Conservation (phyloP, 35 echinoderm and acorn worm species). For the Acanthaster planci region DNA sequence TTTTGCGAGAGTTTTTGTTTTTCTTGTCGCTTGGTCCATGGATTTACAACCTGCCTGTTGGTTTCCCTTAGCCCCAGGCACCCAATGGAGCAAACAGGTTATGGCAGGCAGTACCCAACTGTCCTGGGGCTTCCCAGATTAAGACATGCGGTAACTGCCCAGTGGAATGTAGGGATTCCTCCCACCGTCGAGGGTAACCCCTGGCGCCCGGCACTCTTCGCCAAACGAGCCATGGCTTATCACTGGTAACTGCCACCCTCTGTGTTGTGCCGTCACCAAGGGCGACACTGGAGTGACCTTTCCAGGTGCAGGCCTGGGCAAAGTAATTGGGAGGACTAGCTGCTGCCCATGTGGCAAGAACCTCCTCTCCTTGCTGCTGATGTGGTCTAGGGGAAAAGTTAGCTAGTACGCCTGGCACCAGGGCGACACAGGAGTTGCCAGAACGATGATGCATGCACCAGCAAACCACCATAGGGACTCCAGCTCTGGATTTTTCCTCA, state of each 20-base stretch:
- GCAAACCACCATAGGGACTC: conserved; percentile 14
- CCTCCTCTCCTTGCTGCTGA: conserved; percentile 52
- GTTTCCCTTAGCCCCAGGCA: conserved; percentile 14
- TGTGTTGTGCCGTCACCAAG: background rate
- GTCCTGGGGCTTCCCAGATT: no score
- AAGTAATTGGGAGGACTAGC: conserved; percentile 1
- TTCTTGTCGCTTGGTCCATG: conserved; percentile 35
- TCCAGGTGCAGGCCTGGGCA: conserved; percentile 56
- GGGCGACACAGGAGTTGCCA: conserved; percentile 50
- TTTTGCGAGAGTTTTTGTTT: conserved; percentile 33
- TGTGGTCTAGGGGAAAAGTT: conserved; percentile 56
- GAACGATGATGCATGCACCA: background rate
- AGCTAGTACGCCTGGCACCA: conserved; percentile 62
- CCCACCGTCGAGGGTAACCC: conserved; percentile 25
- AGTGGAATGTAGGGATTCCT: background rate
- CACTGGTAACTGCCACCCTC: background rate
- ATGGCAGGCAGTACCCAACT: no score
- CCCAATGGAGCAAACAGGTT: conserved; percentile 46
- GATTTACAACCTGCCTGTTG: conserved; percentile 44
- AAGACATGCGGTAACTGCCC: no score
- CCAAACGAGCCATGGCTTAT: background rate
- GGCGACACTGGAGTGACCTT: conserved; percentile 53
- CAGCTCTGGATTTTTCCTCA: conserved; percentile 22
- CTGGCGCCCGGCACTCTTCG: conserved; percentile 7
- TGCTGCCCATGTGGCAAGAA: conserved; percentile 24